phyloP scores from a whole-genome alignment of 2,888 invertebrate genomes.

The Steinernema carpocapsae region DNA sequence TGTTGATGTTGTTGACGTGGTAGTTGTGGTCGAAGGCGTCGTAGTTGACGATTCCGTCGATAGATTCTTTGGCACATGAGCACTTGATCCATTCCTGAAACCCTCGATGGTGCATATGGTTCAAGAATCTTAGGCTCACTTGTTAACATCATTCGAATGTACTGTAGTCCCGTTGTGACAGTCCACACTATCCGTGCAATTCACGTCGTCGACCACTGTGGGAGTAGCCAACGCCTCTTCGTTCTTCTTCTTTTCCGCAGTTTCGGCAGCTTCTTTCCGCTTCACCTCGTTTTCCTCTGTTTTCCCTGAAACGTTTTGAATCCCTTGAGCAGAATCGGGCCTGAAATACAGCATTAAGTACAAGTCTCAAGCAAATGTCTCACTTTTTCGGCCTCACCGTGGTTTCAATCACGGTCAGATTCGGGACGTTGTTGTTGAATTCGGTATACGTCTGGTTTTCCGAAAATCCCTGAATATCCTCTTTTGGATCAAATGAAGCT shows the following conservation, averaged over 20 bases:
- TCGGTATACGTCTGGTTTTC: not conserved
- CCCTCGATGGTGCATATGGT: no score
- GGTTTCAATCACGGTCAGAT: not conserved
- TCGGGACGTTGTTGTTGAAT: not conserved
- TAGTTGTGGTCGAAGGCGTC: slow-evolving; percentile 35
- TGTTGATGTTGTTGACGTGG: slow-evolving; percentile 33
- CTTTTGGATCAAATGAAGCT: not conserved
- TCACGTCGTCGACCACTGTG: not conserved
- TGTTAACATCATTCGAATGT: no score
- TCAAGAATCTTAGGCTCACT: no score
- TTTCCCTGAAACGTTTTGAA: slow-evolving; percentile 35
- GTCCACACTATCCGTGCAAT: not conserved
- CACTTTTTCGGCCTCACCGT: not conserved
- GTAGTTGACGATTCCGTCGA: slow-evolving; percentile 27
- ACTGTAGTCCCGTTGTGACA: not conserved
- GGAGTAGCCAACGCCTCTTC: not conserved
- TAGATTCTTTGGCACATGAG: not conserved
- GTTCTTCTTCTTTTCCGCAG: slow-evolving; percentile 39
- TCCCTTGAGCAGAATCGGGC: slow-evolving; percentile 40
- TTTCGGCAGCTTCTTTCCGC: slow-evolving; percentile 42
- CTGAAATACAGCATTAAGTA: slow-evolving; percentile 32
- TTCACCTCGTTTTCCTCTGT: slow-evolving; percentile 42
- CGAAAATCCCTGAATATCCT: not conserved
- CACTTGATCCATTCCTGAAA: not conserved
- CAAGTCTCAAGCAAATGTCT: not conserved